Conservation (phyloP, 2,113 vertebrate species). For the Ceratotherium simum region DNA sequence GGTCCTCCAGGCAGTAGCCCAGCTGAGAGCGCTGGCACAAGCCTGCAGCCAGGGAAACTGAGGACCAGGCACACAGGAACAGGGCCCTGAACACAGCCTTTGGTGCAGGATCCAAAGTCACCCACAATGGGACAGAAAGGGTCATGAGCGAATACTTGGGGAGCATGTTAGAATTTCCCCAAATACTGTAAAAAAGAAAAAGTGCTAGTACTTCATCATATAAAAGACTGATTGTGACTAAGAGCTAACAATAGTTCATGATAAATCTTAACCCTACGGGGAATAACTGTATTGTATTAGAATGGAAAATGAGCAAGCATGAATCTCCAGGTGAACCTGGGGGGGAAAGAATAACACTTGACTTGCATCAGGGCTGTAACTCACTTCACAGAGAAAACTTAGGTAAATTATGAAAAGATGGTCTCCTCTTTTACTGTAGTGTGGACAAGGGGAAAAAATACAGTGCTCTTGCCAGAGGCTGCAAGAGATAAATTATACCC, state of each 20-base stretch:
- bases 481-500: background rate
- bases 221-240: background rate
- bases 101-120: background rate
- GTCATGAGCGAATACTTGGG: background rate
- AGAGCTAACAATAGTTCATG: rapidly evolving
- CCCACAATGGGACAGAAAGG: rapidly evolving
- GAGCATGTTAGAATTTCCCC: background rate
- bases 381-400: rapidly evolving
- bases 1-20: background rate
- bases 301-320: rapidly evolving
- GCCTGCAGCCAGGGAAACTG: background rate
- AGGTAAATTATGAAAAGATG: rapidly evolving
- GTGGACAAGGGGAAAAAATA: rapidly evolving
- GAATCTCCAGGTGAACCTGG: background rate
- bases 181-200: background rate
- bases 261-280: rapidly evolving
- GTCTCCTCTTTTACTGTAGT: background rate
- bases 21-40: rapidly evolving
- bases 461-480: background rate
- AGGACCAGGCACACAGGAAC: background rate
- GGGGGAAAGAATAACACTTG: rapidly evolving
- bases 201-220: rapidly evolving
- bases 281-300: rapidly evolving
- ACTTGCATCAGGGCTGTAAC: rapidly evolving
- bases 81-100: no score